Evolutionary conservation across 1,140 invertebrate genomes (phyloP).

Genomic region (Diorhabda sublineata): DNA sequence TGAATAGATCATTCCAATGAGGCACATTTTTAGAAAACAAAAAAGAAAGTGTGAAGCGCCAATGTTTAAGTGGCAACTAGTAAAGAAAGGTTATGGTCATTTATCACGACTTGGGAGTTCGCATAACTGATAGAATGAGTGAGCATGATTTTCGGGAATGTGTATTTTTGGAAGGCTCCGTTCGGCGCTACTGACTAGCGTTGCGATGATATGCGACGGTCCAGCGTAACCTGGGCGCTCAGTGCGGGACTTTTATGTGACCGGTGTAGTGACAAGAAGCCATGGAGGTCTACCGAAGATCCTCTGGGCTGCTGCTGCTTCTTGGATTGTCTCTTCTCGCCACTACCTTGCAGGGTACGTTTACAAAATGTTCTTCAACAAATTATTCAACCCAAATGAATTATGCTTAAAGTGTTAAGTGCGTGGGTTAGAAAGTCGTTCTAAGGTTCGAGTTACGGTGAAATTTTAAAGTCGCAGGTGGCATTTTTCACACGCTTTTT

Average conservation of each 20-base stretch:
- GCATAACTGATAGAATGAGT: neutral
- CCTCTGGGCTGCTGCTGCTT: constrained; percentile 44
- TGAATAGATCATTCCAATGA: no score
- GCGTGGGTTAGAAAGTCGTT: constrained; percentile 14
- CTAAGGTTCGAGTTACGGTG: neutral
- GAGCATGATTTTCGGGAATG: neutral
- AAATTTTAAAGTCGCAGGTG: neutral
- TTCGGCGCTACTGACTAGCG: constrained; percentile 26
- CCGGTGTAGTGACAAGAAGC: constrained; percentile 43
- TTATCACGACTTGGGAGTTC: neutral
- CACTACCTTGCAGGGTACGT: constrained; percentile 46
- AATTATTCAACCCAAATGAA: neutral
- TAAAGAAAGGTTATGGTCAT: constrained; percentile 5
- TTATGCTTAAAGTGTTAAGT: constrained; percentile 15
- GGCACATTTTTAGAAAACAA: no score
- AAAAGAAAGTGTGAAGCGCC: neutral
- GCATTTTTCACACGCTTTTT: constrained; percentile 5
- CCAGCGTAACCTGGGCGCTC: constrained; percentile 38
- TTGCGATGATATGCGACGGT: constrained; percentile 35
- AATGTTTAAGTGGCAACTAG: constrained; percentile 5
- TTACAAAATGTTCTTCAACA: constrained; percentile 16
- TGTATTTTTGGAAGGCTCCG: constrained; percentile 8
- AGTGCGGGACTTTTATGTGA: constrained; percentile 46
- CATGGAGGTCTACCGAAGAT: constrained; percentile 45
- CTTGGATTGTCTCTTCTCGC: constrained; percentile 45